Base-by-base conservation (phyloP, 1,140 invertebrate species). In the Drosophila pallidifrons region DNA sequence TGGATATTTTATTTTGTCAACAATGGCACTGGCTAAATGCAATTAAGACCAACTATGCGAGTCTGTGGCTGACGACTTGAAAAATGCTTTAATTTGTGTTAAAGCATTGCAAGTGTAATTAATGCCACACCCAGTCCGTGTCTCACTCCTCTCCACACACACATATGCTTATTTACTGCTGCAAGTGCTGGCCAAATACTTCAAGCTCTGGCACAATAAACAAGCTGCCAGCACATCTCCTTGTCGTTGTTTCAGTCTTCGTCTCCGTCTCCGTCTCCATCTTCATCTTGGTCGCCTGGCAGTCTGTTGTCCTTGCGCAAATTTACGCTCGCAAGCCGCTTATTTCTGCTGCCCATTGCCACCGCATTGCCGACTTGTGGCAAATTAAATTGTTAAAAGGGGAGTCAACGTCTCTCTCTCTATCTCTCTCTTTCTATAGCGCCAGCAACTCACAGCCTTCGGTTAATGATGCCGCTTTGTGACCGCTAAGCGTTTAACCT, bases 401-500 rank as follows among this genome's bases (percentile, higher is more conserved):
- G 0, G 46, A 51, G 51, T 10, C 57, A 49, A 57, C 41, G 7
- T 38, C 4, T 20, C 10, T n/a, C 13, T 16, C 30, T 6, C 13
- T 16, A n/a, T 6, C 4, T 58, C 38, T 10, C 57, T 46, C 38
- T 16, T 35, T 25, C 59, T 13, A n/a, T 15, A 60, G 57, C 16
- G 20, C 47, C 54, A 49, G 52, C 41, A 57, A 76, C 68, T 66
- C 49, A 16, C 47, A 68, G 47, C 75, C 68, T 68, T 74, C 63
- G 38, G 77, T 88, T 88, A 87, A 87, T 87, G 83, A 87, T 71
- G 83, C 46, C 72, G 83, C 80, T 87, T 87, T 87, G 83, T 88
- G 83, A 81, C 77, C 83, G 87, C 80, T 83, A 83, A 88, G 80
- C 68, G 83, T 68, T 87, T 79, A 86, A 86, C 82, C 82, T 86